Base-by-base conservation (phyloP, 2,888 invertebrate species). In the Amiota communis region DNA sequence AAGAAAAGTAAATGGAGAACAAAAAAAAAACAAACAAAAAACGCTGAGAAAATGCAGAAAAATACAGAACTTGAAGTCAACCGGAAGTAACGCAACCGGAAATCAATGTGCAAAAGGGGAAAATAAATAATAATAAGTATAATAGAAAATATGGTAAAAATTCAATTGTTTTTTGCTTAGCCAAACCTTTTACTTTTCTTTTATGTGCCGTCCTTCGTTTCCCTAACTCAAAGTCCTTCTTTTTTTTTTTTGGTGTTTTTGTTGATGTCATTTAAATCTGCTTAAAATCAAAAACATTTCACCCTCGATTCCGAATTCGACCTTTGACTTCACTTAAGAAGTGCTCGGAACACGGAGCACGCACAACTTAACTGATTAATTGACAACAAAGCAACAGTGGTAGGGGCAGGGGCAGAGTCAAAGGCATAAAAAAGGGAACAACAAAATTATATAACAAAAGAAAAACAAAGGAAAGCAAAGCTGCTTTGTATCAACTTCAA, bases 241-340 rank as follows among this genome's bases (percentile, higher is more conserved):
- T 1, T 46, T 12, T 46, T n/a, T n/a, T n/a, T n/a, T n/a, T n/a
- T n/a, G n/a, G n/a, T n/a, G n/a, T n/a, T n/a, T 13, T 23, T 12
- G 12, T 63, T 63, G 36, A 63, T 63, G 63, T 63, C 63, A 63
- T 63, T 63, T 46, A 63, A 63, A 63, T 63, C 36, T 63, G 63
- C 63, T 36, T 46, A 63, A n/a, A 36, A 46, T 63, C n/a, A n/a
- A 23, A 36, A 63, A n/a, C n/a, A 13, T 12, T 15, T 53, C 53
- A 13, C 13, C 12, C 53, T 13, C 53, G n/a, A 53, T 15, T 15
- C 53, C 2, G 13, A 8, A 15, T 13, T 13, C n/a, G n/a, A 13
- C 15, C n/a, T 53, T 15, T 53, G n/a, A 15, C 53, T 53, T 36
- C 36, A 36, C 36, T 36, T 36, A 36, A 36, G 36, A 36, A 36